Conservation (phyloP, 2,888 invertebrate species). For the Meloe dianella region DNA sequence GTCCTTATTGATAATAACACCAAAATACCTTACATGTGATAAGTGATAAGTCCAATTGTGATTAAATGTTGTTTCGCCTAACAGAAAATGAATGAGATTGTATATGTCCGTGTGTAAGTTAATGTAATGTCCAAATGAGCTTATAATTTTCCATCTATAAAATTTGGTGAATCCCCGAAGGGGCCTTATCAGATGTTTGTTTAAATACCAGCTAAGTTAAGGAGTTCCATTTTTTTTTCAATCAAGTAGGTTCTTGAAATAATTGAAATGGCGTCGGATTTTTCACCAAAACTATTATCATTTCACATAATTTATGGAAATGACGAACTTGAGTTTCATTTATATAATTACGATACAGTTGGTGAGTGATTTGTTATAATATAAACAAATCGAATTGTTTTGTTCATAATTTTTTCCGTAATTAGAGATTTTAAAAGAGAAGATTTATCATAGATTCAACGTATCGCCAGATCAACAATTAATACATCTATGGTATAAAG, state of each 20-base stretch:
- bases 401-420: neutral
- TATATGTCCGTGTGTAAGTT: too few species aligned
- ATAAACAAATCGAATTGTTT: too few species aligned
- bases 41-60: too few species aligned
- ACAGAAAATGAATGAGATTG: too few species aligned
- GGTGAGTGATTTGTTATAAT: neutral
- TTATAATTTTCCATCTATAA: too few species aligned
- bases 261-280: neutral
- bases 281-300: neutral
- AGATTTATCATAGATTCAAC: slow-evolving; percentile 31
- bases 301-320: slow-evolving; percentile 5
- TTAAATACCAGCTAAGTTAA: neutral
- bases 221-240: neutral
- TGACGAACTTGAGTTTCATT: neutral
- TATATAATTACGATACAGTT: slow-evolving; percentile 1
- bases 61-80: too few species aligned
- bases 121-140: too few species aligned
- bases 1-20: too few species aligned
- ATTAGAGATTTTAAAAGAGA: slow-evolving; percentile 21
- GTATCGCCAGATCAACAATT: slow-evolving; percentile 38
- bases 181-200: neutral
- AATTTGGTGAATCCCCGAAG: slow-evolving; percentile 1
- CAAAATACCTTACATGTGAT: too few species aligned
- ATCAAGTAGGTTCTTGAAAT: neutral
- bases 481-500: slow-evolving; percentile 36